These are phyloP conservation scores for Hermetia illucens DNA, from an alignment of 1,140 invertebrate genomes.

Conservation along the genomic window DNA sequence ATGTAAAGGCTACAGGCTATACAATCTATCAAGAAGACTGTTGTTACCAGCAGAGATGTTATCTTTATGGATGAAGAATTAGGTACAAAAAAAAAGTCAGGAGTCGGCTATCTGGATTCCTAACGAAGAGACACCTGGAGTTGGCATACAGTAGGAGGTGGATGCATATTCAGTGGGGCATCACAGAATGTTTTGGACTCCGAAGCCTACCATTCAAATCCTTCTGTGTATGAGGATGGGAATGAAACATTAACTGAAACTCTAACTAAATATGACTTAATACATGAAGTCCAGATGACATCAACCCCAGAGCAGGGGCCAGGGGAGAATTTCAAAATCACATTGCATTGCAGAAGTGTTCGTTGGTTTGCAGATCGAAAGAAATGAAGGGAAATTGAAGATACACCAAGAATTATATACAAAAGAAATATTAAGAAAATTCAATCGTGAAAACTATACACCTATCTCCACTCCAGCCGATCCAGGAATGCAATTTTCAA, in stretches of 20 bases:
- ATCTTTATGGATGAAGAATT: slow-evolving; percentile 3
- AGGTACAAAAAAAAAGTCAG: slow-evolving; percentile 1
- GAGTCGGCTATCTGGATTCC: background rate
- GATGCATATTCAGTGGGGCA: background rate
- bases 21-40: slow-evolving; percentile 10
- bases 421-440: too few relatives aligned
- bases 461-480: too few relatives aligned
- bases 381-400: too few relatives aligned
- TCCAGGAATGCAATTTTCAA: too few relatives aligned
- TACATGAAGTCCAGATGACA: background rate
- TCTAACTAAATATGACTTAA: background rate
- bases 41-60: slow-evolving; percentile 13
- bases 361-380: too few relatives aligned
- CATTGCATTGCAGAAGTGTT: too few relatives aligned
- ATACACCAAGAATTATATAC: too few relatives aligned
- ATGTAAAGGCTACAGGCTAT: slow-evolving; percentile 6
- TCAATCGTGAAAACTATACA: too few relatives aligned
- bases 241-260: background rate
- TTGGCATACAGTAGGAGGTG: background rate
- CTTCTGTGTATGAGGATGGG: too few relatives aligned
- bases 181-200: background rate
- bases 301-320: background rate
- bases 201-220: slow-evolving; percentile 9
- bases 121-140: background rate
- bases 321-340: too few relatives aligned